These are phyloP conservation scores for Elephantulus edwardii DNA, from an alignment of 2,113 vertebrate genomes.

Conservation along the genomic window DNA sequence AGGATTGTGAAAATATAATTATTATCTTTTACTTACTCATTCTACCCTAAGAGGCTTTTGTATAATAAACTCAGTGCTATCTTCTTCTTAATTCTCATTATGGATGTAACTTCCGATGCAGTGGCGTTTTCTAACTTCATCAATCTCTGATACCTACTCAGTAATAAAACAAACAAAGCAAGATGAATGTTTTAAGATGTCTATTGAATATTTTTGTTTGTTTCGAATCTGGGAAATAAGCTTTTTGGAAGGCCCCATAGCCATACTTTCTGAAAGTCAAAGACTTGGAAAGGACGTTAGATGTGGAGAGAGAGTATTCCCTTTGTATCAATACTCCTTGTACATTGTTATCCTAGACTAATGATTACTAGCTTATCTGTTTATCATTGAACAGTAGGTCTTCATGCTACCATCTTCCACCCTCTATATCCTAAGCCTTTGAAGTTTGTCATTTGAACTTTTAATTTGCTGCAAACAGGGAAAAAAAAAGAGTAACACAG, in stretches of 20 bases:
- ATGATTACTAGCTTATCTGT: not conserved
- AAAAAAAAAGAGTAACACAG: not conserved
- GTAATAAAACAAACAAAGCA: not conserved
- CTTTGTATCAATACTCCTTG: not conserved
- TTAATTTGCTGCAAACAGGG: not conserved
- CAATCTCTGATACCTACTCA: not conserved
- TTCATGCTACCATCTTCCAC: not conserved
- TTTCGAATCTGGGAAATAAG: not conserved
- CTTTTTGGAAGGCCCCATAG: not conserved
- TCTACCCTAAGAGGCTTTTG: conserved; percentile 21
- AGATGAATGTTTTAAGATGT: not conserved
- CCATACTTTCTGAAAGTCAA: not conserved
- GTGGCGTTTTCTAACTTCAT: not conserved
- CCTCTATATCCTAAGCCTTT: not conserved
- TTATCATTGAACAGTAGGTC: not conserved
- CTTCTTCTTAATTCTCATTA: conserved; percentile 40
- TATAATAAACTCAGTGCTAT: not conserved
- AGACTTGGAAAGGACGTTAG: not conserved
- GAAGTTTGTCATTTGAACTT: not conserved
- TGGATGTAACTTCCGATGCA: not conserved
- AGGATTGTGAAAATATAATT: not conserved
- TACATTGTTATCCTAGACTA: not conserved
- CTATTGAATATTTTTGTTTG: conserved; percentile 2
- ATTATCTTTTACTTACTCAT: not conserved
- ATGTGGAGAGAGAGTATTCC: not conserved